A percentile compares a stretch with the other conserved stretches of the same genome.
Conservation (phyloP, 1,140 invertebrate genomes). For the Cheumatopsyche charites region DNA sequence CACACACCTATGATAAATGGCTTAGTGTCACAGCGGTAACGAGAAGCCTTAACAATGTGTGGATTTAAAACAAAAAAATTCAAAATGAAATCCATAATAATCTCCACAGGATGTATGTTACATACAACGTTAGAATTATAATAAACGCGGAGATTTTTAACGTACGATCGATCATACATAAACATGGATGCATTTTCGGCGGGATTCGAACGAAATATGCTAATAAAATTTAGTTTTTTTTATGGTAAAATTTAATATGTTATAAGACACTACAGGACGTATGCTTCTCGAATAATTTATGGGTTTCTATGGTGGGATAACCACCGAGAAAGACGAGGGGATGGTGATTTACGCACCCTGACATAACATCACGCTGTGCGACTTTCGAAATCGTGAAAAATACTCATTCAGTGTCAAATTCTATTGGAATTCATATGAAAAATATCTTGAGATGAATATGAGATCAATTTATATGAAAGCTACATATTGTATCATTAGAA, state of each 20-base stretch:
- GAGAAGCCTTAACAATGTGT: slow-evolving; percentile 7
- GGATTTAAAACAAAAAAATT: slow-evolving; percentile 9
- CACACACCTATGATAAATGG: slow-evolving; percentile 20
- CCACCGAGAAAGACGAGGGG: slow-evolving; percentile 37
- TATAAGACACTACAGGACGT: slow-evolving; percentile 20
- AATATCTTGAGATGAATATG: no score
- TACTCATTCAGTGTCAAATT: no score
- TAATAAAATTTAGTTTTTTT: no score
- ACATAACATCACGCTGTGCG: slow-evolving; percentile 23
- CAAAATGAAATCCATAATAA: slow-evolving; percentile 6
- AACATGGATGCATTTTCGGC: no score
- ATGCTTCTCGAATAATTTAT: slow-evolving; percentile 36
- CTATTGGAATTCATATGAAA: not conserved
- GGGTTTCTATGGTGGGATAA: slow-evolving; percentile 34
- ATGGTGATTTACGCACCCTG: slow-evolving; percentile 40
- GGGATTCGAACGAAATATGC: no score
- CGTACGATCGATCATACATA: no score
- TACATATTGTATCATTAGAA: no score
- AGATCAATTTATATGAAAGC: no score
- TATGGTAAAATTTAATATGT: no score
- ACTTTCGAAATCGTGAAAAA: slow-evolving; percentile 25
- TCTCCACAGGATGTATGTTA: not conserved
- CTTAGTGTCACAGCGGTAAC: slow-evolving; percentile 8
- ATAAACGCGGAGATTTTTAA: no score
- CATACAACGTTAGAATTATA: no score